These are phyloP conservation scores for Muscidifurax raptorellus DNA, from an alignment of 1,140 invertebrate genomes.

Conservation along the genomic window DNA sequence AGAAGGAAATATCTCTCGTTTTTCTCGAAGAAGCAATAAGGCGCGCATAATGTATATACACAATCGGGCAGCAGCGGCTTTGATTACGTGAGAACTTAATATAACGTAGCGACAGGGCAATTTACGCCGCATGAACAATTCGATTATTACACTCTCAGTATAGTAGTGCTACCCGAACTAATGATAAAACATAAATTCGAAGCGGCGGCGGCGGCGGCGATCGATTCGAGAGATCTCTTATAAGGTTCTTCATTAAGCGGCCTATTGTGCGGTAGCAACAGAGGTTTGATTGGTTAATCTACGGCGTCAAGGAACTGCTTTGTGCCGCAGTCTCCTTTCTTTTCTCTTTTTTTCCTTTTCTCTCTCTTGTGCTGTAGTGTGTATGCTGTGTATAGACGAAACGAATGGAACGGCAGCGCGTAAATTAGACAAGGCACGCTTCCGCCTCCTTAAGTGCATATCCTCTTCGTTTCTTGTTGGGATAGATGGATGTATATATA, in stretches of 20 bases:
- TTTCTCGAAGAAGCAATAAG: no score
- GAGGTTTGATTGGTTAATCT: constrained; percentile 72
- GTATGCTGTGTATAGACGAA: constrained; percentile 21
- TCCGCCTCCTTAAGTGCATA: constrained; percentile 62
- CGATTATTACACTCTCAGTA: background rate
- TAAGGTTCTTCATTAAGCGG: constrained; percentile 62
- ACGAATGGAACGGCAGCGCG: constrained; percentile 57
- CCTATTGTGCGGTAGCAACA: constrained; percentile 67
- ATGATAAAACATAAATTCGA: constrained; percentile 5
- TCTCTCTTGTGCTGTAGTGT: constrained; percentile 48
- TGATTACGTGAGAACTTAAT: constrained; percentile 1
- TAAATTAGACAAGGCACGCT: constrained; percentile 64
- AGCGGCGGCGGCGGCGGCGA: background rate
- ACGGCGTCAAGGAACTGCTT: constrained; percentile 37
- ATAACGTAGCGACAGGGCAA: background rate
- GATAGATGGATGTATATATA: no score
- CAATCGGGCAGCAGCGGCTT: no score
- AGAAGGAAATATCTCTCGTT: background rate
- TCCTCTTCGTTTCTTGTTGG: constrained; percentile 49
- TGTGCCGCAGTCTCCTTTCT: background rate
- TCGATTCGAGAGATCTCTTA: background rate
- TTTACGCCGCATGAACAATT: background rate
- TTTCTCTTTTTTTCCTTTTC: background rate
- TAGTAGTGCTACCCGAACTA: background rate
- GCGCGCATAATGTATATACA: no score